phyloP scores from a whole-genome alignment of 2,113 vertebrate species.

The Gyps fulvus region DNA sequence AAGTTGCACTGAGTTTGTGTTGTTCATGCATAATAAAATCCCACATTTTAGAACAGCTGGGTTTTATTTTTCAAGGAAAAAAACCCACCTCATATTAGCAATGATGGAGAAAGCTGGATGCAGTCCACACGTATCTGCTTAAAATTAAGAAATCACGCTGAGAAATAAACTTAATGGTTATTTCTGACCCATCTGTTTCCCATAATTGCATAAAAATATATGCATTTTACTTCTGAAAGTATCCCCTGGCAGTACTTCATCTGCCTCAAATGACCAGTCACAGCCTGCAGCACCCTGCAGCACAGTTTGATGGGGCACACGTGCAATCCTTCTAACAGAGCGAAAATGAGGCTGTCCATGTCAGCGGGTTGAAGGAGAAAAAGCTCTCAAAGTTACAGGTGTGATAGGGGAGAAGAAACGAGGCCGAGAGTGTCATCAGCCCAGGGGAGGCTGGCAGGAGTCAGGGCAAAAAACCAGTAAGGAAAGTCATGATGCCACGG shows the following conservation, averaged over 20 bases:
- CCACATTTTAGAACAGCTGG: background rate
- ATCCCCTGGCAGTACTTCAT: background rate
- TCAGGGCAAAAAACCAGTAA: background rate
- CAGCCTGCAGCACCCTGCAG: background rate
- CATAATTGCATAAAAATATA: background rate
- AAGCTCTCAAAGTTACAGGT: background rate
- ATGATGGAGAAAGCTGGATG: background rate
- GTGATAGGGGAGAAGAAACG: background rate
- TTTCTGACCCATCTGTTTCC: background rate
- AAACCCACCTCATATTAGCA: rapidly evolving
- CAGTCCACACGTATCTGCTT: background rate
- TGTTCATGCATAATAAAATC: background rate
- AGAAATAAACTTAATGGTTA: background rate
- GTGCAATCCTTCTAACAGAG: background rate
- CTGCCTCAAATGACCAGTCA: background rate
- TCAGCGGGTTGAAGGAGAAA: background rate
- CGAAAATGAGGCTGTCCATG: background rate
- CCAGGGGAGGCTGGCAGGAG: background rate
- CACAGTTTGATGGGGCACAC: rapidly evolving
- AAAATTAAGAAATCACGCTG: background rate
- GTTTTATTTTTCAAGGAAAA: background rate
- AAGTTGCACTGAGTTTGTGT: background rate
- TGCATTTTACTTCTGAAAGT: background rate
- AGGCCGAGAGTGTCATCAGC: rapidly evolving
- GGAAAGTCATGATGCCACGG: rapidly evolving